phyloP scores from a whole-genome alignment of 1,140 invertebrate species.

The Heliconius congener region DNA sequence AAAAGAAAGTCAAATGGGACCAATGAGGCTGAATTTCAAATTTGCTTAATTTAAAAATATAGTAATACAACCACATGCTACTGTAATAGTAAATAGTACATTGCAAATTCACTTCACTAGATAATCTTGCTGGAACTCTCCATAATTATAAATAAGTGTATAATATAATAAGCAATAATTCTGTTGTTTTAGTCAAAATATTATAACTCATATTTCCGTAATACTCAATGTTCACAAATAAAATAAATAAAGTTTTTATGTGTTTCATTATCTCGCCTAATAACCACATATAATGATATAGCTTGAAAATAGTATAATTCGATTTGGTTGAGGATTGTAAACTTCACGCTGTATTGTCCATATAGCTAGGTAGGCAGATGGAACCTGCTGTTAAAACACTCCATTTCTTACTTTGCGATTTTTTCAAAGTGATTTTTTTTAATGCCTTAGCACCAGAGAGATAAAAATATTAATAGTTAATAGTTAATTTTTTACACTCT shows the following conservation, averaged over 20 bases:
- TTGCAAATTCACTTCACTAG: not conserved
- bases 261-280: not conserved
- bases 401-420: too few relatives aligned
- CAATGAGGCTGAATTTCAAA: constrained; percentile 29
- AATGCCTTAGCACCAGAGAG: too few relatives aligned
- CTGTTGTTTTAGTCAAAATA: constrained; percentile 11
- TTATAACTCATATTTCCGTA: constrained; percentile 23
- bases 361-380: too few relatives aligned
- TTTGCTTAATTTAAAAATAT: constrained; percentile 1
- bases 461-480: too few relatives aligned
- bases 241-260: not conserved
- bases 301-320: not conserved
- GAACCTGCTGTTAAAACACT: too few relatives aligned
- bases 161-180: constrained; percentile 17
- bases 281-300: not conserved
- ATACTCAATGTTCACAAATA: constrained; percentile 11
- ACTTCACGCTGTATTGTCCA: too few relatives aligned
- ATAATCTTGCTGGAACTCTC: not conserved
- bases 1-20: constrained; percentile 29
- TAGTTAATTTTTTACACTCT: too few relatives aligned
- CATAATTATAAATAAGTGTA: not conserved
- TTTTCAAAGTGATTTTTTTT: too few relatives aligned
- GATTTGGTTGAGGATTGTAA: not conserved
- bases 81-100: not conserved
- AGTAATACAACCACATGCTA: not conserved